Evolutionary conservation across 2,888 invertebrate species (phyloP).

Genomic region (Conistra vaccinii): DNA sequence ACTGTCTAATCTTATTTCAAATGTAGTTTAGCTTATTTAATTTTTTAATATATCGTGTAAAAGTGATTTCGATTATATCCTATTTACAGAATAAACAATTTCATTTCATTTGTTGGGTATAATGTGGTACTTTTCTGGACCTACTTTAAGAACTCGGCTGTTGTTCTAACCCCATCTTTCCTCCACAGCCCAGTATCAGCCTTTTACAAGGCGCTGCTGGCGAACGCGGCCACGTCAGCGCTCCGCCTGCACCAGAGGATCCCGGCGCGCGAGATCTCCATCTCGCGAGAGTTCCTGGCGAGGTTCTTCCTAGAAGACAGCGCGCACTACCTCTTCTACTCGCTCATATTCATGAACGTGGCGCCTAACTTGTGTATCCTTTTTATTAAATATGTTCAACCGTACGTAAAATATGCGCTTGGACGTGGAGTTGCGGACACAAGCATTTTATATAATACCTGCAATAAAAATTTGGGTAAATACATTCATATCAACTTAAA

Average conservation of each 20-base stretch:
- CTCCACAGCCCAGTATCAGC: constrained; percentile 90
- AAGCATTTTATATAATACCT: neutral
- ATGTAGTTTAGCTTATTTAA: too few species aligned
- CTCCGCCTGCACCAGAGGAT: constrained; percentile 98
- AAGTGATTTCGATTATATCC: neutral
- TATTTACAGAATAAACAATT: too few species aligned
- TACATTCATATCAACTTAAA: neutral
- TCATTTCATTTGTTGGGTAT: neutral
- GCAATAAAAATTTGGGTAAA: neutral
- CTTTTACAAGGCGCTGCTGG: constrained; percentile 97
- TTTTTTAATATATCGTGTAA: neutral
- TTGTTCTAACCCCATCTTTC: neutral
- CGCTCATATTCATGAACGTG: constrained; percentile 97
- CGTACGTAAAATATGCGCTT: neutral
- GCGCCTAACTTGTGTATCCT: constrained; percentile 97
- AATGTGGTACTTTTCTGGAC: neutral
- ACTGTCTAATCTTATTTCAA: too few species aligned
- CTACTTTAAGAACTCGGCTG: neutral
- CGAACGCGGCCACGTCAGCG: constrained; percentile 98
- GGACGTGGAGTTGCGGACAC: neutral
- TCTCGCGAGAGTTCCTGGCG: constrained; percentile 96
- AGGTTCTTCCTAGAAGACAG: constrained; percentile 96
- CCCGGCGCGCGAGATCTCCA: constrained; percentile 93
- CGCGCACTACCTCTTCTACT: constrained; percentile 98
- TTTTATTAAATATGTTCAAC: constrained; percentile 76